Percentiles rank a stretch among this genome's conserved stretches.
These are phyloP conservation scores for Notarius lentiginosus DNA, from an alignment of 2,113 vertebrate genomes.

Conservation along the genomic window DNA sequence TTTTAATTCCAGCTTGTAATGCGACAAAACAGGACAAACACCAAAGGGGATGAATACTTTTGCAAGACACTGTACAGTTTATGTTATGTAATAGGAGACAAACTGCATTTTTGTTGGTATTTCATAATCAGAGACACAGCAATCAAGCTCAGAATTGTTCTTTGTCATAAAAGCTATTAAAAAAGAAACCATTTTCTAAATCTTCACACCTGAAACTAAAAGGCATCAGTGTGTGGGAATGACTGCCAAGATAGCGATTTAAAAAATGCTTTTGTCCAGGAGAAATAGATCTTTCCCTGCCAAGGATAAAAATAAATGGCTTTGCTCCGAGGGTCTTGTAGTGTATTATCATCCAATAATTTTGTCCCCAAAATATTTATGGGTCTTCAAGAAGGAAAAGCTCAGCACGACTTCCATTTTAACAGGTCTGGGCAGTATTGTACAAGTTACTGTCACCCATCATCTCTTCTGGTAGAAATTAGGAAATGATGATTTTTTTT, in stretches of 20 bases:
- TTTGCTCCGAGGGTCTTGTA: constrained; percentile 20
- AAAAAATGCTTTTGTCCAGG: not conserved
- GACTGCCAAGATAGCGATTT: constrained; percentile 9
- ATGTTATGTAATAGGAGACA: not conserved
- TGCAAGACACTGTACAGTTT: too few species aligned
- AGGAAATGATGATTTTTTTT: not conserved
- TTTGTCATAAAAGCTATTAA: not conserved
- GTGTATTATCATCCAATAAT: constrained; percentile 30
- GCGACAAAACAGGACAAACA: too few species aligned
- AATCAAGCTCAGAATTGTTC: not conserved
- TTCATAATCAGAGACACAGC: not conserved
- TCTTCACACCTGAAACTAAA: constrained; percentile 5
- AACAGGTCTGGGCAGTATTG: not conserved
- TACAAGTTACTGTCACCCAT: not conserved
- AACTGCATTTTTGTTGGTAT: not conserved
- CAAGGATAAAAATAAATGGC: constrained; percentile 34
- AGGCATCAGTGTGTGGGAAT: not conserved
- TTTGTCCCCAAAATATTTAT: constrained; percentile 37
- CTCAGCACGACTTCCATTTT: not conserved
- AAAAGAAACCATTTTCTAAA: not conserved
- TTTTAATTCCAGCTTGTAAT: too few species aligned
- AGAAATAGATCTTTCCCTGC: constrained; percentile 20
- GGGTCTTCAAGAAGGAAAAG: constrained; percentile 9
- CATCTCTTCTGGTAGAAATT: not conserved
- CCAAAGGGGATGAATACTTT: too few species aligned